These are phyloP conservation scores for Hyles lineata DNA, from an alignment of 2,888 invertebrate species.

Conservation along the genomic window DNA sequence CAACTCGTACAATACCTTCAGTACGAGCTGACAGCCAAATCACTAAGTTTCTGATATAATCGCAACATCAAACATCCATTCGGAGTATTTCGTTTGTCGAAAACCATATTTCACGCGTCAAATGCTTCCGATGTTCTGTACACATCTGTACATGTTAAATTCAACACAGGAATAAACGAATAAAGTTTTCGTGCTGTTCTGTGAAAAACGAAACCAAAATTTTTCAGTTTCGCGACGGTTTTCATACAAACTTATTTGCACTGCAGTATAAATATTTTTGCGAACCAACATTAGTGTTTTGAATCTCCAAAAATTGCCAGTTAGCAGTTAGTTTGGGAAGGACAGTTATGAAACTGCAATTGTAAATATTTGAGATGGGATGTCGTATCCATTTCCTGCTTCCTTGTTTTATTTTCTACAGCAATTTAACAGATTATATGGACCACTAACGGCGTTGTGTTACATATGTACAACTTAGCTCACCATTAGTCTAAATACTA, in stretches of 20 bases:
- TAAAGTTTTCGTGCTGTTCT: slow-evolving; percentile 21
- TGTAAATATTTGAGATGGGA: too few species aligned
- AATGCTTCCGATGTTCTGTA: slow-evolving; percentile 31
- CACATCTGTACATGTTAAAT: slow-evolving; percentile 17
- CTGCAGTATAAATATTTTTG: background rate
- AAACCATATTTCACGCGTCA: slow-evolving; percentile 36
- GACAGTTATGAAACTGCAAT: too few species aligned
- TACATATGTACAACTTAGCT: too few species aligned
- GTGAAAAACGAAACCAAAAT: slow-evolving; percentile 7
- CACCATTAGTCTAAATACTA: too few species aligned
- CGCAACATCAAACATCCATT: slow-evolving; percentile 33
- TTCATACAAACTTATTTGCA: background rate
- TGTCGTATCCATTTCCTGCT: too few species aligned
- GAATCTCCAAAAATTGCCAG: too few species aligned
- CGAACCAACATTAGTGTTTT: background rate
- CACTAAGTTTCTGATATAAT: slow-evolving; percentile 31
- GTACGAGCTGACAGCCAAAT: too few species aligned
- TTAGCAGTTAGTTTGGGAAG: too few species aligned
- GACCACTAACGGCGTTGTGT: too few species aligned
- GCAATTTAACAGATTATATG: too few species aligned
- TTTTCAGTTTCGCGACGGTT: background rate
- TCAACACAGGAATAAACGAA: slow-evolving; percentile 23
- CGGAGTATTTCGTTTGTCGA: slow-evolving; percentile 37
- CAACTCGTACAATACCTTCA: too few species aligned
- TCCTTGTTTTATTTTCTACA: too few species aligned